A percentile compares a stretch with the other conserved stretches of the same genome.
Evolutionary conservation across 2,888 invertebrate genomes (phyloP).

Genomic region (Diaperis boleti): DNA sequence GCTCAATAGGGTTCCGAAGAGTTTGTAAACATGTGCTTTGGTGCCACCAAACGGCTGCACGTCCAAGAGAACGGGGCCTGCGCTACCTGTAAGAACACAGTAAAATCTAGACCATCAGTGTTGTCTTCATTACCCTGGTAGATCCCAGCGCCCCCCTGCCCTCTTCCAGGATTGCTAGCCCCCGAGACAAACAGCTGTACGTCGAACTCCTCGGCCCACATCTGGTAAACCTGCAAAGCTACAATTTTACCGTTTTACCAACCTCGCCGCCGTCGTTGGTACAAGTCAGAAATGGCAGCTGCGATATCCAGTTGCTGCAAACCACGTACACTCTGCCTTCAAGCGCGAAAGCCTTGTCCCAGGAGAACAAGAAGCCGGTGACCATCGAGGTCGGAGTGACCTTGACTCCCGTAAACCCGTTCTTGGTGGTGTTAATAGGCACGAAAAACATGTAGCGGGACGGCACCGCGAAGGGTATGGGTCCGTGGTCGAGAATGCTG

Average conservation of each 20-base stretch:
- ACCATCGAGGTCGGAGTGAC: slow-evolving; percentile 4
- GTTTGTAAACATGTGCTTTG: slow-evolving; percentile 13
- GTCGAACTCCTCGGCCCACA: slow-evolving; percentile 30
- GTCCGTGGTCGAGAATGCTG: not conserved
- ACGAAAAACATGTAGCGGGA: not conserved
- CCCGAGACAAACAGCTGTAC: slow-evolving; percentile 9
- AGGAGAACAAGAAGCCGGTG: slow-evolving; percentile 12
- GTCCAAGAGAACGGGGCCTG: slow-evolving; percentile 10
- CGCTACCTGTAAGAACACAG: not conserved
- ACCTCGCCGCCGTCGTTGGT: not conserved
- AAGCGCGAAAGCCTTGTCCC: not conserved
- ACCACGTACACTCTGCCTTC: not conserved
- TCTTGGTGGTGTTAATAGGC: no score
- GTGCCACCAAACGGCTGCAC: not conserved
- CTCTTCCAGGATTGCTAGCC: slow-evolving; percentile 18
- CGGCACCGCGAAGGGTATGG: slow-evolving; percentile 12
- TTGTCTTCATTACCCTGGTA: slow-evolving; percentile 10
- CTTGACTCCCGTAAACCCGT: no score
- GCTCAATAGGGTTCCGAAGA: not conserved
- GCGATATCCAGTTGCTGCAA: slow-evolving; percentile 28
- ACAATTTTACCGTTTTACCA: not conserved
- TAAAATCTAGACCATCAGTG: not conserved
- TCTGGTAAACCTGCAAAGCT: slow-evolving; percentile 26
- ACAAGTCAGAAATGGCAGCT: slow-evolving; percentile 32
- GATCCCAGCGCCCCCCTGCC: slow-evolving; percentile 17